phyloP scores from a whole-genome alignment of 2,797 vertebrate genomes.

The Tokudaia muenninki region DNA sequence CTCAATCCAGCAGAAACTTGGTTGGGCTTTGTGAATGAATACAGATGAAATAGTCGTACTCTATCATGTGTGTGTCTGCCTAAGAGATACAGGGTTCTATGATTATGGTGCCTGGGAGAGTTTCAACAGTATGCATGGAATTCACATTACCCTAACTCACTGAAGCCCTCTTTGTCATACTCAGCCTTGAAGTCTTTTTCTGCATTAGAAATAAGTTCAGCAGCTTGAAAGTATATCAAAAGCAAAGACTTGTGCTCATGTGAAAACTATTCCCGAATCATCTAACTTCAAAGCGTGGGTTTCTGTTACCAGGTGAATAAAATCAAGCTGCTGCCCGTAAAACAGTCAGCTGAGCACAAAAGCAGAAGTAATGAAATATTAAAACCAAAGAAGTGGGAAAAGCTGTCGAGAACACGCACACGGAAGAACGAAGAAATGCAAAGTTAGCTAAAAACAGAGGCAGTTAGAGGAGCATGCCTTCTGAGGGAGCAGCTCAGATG shows the following conservation, averaged over 20 bases:
- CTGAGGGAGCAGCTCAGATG: slow-evolving; percentile 31
- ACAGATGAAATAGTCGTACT: slow-evolving; percentile 13
- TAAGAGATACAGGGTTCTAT: not conserved
- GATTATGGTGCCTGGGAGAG: not conserved
- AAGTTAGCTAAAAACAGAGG: slow-evolving; percentile 68
- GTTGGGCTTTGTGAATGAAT: slow-evolving; percentile 6
- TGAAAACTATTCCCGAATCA: slow-evolving; percentile 76
- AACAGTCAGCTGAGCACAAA: slow-evolving; percentile 75
- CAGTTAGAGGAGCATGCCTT: slow-evolving; percentile 37
- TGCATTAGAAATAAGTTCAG: slow-evolving; percentile 63
- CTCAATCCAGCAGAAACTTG: not conserved
- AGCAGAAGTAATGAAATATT: slow-evolving; percentile 79
- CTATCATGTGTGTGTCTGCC: not conserved
- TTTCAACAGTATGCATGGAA: not conserved
- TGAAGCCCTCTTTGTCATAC: slow-evolving; percentile 47
- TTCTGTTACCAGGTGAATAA: slow-evolving; percentile 69
- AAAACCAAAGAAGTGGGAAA: slow-evolving; percentile 62
- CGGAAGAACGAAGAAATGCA: slow-evolving; percentile 41
- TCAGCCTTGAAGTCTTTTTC: slow-evolving; percentile 59
- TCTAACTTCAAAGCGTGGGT: slow-evolving; percentile 68
- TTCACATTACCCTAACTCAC: slow-evolving; percentile 42
- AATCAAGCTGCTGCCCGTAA: slow-evolving; percentile 69
- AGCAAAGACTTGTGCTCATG: slow-evolving; percentile 75
- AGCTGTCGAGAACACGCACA: slow-evolving; percentile 49
- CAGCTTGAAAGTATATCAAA: slow-evolving; percentile 78